Conservation (phyloP, 2,888 invertebrate species). For the Petrolisthes manimaculis region DNA sequence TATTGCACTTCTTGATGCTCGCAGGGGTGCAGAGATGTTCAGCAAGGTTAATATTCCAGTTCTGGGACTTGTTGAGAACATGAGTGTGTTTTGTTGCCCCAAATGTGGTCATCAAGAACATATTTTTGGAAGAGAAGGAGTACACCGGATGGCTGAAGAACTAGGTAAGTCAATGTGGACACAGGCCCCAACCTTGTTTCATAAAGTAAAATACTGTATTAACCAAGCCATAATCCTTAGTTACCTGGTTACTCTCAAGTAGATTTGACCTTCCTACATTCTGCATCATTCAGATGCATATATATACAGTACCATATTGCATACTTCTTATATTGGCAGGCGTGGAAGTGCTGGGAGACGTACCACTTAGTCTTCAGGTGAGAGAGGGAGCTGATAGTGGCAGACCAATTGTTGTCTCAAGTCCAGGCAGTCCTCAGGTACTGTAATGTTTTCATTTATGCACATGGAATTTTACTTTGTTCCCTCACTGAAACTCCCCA, state of each 20-base stretch:
- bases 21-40: slow-evolving; percentile 66
- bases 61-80: slow-evolving; percentile 71
- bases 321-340: slow-evolving; percentile 67
- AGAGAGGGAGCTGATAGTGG: slow-evolving; percentile 80
- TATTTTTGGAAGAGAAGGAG: slow-evolving; percentile 71
- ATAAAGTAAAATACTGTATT: neutral
- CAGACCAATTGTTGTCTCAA: slow-evolving; percentile 79
- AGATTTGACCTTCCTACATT: too few species aligned
- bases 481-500: too few species aligned
- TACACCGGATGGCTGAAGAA: slow-evolving; percentile 54
- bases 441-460: too few species aligned
- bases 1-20: slow-evolving; percentile 66
- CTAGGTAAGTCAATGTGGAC: slow-evolving; percentile 43
- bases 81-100: slow-evolving; percentile 70
- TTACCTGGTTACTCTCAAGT: too few species aligned
- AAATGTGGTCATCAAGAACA: slow-evolving; percentile 70
- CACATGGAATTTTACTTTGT: too few species aligned
- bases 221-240: neutral
- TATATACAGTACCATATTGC: neutral
- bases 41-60: slow-evolving; percentile 66
- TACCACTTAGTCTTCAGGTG: slow-evolving; percentile 81
- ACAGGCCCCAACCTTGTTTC: neutral
- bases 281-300: neutral
- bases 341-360: slow-evolving; percentile 78
- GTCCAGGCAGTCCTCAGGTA: slow-evolving; percentile 70